These are phyloP conservation scores for Torymus aiolomorphi DNA, from an alignment of 2,888 invertebrate genomes.

Conservation along the genomic window DNA sequence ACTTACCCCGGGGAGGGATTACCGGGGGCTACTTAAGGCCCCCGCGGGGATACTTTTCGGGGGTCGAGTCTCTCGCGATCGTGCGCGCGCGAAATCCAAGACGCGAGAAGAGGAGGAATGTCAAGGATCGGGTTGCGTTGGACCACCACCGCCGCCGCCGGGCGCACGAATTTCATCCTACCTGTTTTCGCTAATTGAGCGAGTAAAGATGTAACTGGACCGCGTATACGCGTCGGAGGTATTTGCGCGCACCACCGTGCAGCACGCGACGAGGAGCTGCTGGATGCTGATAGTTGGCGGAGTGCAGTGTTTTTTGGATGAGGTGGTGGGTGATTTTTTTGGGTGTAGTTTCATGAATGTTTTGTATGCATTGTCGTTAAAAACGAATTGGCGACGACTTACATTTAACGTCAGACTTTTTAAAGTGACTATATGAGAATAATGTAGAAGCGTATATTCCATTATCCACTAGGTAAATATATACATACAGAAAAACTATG, in stretches of 20 bases:
- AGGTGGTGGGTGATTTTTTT: too few relatives aligned
- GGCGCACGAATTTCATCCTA: slow-evolving; percentile 73
- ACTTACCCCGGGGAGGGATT: background rate
- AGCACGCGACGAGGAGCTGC: too few relatives aligned
- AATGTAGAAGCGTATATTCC: too few relatives aligned
- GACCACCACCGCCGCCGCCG: slow-evolving; percentile 61
- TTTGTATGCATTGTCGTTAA: too few relatives aligned
- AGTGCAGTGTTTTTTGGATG: too few relatives aligned
- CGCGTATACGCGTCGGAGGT: slow-evolving; percentile 73
- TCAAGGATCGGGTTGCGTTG: slow-evolving; percentile 73
- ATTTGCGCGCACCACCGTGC: slow-evolving; percentile 65
- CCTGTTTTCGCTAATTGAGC: slow-evolving; percentile 76
- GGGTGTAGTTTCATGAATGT: too few relatives aligned
- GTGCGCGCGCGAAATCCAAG: slow-evolving; percentile 70
- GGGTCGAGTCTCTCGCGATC: background rate
- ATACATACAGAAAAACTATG: too few relatives aligned
- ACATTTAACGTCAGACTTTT: too few relatives aligned
- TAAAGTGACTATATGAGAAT: too few relatives aligned
- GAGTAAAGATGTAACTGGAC: slow-evolving; percentile 76
- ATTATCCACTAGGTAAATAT: too few relatives aligned
- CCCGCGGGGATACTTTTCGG: background rate
- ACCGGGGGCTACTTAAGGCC: background rate
- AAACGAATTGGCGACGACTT: too few relatives aligned
- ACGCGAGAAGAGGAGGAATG: slow-evolving; percentile 68
- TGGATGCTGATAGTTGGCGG: too few relatives aligned